Evolutionary conservation across 2,888 invertebrate species (phyloP).

Genomic region (Hyposoter dolosus): DNA sequence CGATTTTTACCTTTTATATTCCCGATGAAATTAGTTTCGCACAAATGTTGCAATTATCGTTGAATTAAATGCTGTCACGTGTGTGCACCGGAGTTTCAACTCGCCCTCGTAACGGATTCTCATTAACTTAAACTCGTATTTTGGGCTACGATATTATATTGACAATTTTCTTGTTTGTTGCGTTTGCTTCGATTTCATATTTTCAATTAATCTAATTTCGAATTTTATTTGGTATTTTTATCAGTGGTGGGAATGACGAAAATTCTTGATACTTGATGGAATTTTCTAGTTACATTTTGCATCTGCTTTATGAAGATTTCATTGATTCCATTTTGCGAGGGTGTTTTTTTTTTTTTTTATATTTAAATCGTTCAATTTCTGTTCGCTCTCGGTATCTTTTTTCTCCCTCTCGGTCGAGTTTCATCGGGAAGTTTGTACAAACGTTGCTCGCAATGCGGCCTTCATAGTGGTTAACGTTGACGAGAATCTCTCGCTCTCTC

Average conservation of each 20-base stretch:
- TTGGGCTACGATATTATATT: neutral
- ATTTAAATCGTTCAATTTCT: neutral
- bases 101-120: slow-evolving; percentile 9
- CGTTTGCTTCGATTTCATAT: neutral
- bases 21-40: slow-evolving; percentile 48
- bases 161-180: neutral
- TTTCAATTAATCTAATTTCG: neutral
- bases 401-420: neutral
- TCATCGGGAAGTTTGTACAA: neutral
- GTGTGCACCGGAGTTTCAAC: slow-evolving; percentile 17
- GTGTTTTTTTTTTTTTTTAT: neutral
- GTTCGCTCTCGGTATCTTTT: neutral
- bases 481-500: slow-evolving; percentile 21
- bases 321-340: neutral
- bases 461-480: slow-evolving; percentile 26
- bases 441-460: slow-evolving; percentile 11
- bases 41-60: slow-evolving; percentile 48
- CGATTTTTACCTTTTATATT: slow-evolving; percentile 2
- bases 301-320: neutral
- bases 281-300: neutral
- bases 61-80: slow-evolving; percentile 34
- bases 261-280: neutral
- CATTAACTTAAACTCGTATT: neutral
- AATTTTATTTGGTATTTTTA: neutral
- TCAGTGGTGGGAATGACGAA: too few relatives aligned